A percentile compares a stretch with the other conserved stretches of the same genome.
These are phyloP conservation scores for Drosophila hydei DNA, from an alignment of 1,140 invertebrate species.

Conservation along the genomic window DNA sequence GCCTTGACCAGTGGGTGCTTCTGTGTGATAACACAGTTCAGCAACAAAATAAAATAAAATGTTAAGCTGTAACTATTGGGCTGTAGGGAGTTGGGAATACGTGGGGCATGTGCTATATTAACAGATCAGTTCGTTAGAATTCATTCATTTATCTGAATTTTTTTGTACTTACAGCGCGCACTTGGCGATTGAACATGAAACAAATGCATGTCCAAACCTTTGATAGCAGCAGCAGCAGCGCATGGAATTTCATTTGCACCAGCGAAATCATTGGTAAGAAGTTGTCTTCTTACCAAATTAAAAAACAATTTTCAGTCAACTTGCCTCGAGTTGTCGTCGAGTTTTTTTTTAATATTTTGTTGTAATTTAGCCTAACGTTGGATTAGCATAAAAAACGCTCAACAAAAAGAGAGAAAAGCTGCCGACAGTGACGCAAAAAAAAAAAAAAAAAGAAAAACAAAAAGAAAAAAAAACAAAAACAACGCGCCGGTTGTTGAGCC, in stretches of 20 bases:
- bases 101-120: background rate
- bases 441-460: background rate
- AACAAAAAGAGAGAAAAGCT: slow-evolving; percentile 20
- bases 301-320: slow-evolving; percentile 7
- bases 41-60: background rate
- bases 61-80: slow-evolving; percentile 3
- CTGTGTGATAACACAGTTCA: slow-evolving; percentile 19
- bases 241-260: slow-evolving; percentile 98
- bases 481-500: slow-evolving; percentile 24
- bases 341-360: slow-evolving; percentile 17
- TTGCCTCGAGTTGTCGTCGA: slow-evolving; percentile 26
- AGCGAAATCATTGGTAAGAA: slow-evolving; percentile 93
- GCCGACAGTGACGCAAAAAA: slow-evolving; percentile 4
- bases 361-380: slow-evolving; percentile 12
- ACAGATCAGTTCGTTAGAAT: slow-evolving; percentile 22
- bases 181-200: slow-evolving; percentile 97
- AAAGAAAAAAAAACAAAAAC: slow-evolving; percentile 9
- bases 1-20: slow-evolving; percentile 43
- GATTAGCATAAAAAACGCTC: slow-evolving; percentile 1
- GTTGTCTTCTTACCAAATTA: slow-evolving; percentile 63
- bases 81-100: background rate
- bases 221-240: slow-evolving; percentile 96
- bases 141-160: background rate
- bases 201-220: slow-evolving; percentile 99
- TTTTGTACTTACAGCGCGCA: slow-evolving; percentile 93